A percentile compares a stretch with the other conserved stretches of the same genome.
These are phyloP conservation scores for Hippolais icterina DNA, from an alignment of 2,113 vertebrate species.

Conservation along the genomic window DNA sequence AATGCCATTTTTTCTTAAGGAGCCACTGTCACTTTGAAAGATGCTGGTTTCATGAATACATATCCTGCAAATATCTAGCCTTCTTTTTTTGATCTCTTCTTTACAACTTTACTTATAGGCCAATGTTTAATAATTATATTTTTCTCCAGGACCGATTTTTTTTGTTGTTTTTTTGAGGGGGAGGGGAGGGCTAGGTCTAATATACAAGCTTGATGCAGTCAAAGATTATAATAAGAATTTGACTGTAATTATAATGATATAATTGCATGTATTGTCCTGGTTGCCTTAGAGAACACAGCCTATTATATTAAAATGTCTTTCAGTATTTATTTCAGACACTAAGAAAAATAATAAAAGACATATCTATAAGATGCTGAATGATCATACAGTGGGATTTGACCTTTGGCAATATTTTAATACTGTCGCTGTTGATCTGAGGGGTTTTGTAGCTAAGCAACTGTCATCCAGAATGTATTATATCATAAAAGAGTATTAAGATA, in stretches of 20 bases:
- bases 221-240: background rate
- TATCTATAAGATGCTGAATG: background rate
- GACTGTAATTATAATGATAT: background rate
- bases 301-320: background rate
- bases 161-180: background rate
- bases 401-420: conserved; percentile 42
- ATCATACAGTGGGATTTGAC: conserved; percentile 16
- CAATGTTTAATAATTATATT: background rate
- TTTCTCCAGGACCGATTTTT: background rate
- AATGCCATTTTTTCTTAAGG: background rate
- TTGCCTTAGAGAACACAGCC: background rate
- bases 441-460: conserved; percentile 63
- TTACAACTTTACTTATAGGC: background rate
- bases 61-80: background rate
- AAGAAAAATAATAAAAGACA: background rate
- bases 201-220: background rate
- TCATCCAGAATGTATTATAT: conserved; percentile 37
- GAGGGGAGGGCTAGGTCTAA: fast-evolving
- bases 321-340: background rate
- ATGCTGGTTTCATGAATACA: background rate
- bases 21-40: background rate
- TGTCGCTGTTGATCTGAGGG: conserved; percentile 4
- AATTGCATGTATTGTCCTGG: background rate
- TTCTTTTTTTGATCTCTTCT: background rate
- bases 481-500: conserved; percentile 36